phyloP scores from a whole-genome alignment of 2,797 vertebrate genomes.

The Anguilla anguilla region DNA sequence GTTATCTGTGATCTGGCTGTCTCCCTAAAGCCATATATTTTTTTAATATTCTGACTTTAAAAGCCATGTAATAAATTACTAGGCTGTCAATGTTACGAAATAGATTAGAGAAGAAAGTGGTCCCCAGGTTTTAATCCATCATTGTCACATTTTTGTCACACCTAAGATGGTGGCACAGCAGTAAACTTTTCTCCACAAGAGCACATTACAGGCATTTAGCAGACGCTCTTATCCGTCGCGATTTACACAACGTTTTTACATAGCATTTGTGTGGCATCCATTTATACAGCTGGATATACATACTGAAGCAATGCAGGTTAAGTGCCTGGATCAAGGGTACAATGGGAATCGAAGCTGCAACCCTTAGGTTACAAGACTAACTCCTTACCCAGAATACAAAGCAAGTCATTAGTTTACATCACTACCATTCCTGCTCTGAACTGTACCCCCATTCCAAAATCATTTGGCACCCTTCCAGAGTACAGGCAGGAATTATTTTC shows the following conservation, averaged over 20 bases:
- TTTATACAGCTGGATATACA: too few species aligned
- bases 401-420: background rate
- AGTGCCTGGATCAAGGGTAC: too few species aligned
- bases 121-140: background rate
- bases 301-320: too few species aligned
- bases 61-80: background rate
- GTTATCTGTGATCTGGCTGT: background rate
- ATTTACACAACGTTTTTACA: too few species aligned
- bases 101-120: background rate
- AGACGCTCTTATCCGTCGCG: too few species aligned
- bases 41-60: background rate
- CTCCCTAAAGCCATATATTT: background rate
- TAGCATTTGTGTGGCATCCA: too few species aligned
- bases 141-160: background rate
- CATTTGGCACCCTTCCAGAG: background rate
- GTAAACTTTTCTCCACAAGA: background rate
- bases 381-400: background rate
- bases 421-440: background rate
- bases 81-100: background rate
- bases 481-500: background rate
- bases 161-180: background rate
- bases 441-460: background rate
- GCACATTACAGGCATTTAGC: background rate
- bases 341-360: too few species aligned
- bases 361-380: too few species aligned